Base-by-base conservation (phyloP, 2,797 vertebrate genomes). In the Galaxias olidus region DNA sequence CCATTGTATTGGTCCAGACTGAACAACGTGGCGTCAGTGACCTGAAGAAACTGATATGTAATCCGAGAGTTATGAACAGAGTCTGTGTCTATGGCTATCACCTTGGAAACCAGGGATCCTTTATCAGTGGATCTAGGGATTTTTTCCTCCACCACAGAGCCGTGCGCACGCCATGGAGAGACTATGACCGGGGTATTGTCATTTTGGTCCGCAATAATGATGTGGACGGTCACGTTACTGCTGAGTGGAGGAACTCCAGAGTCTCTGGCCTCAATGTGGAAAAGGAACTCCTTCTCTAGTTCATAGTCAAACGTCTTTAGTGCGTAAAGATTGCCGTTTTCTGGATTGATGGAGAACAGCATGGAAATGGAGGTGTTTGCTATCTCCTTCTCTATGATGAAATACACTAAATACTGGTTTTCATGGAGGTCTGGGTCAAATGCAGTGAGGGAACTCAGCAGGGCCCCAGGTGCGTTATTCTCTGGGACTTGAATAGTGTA, bases 61-160 rank as follows among this genome's bases (percentile, higher is more conserved):
- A 86, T 68, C 1, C 76, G 65, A 18, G 79, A 80, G 62, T 86
- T 84, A 59, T 82, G 81, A 10, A 81, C 79, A 0, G 84, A 84
- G 55, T 86, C 84, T 0, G 67, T 62, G 66, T 83, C 82, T 18
- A 80, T 72, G 41, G 84, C 85, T 13, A 83, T 85, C 46, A 87
- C 75, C 61, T 83, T 86, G 44, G 80, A 51, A 7, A 87, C 73
- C 58, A 86, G 66, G 56, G 82, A 73, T 45, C 82, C 84, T 68
- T 82, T 76, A 50, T 83, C 80, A 0, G 73, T 78, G 12, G 72
- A 79, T 61, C 73, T 65, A 1, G 75, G 72, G 52, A 81, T 75
- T 61, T 66, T 79, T 6, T 77, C 74, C 12, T 71, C 72, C 18
- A 74, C 72, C 50, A 70, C 48, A 0, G 81, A 74, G 8, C 69